Conservation (phyloP, 2,113 vertebrate genomes). For the Tapirus terrestris region DNA sequence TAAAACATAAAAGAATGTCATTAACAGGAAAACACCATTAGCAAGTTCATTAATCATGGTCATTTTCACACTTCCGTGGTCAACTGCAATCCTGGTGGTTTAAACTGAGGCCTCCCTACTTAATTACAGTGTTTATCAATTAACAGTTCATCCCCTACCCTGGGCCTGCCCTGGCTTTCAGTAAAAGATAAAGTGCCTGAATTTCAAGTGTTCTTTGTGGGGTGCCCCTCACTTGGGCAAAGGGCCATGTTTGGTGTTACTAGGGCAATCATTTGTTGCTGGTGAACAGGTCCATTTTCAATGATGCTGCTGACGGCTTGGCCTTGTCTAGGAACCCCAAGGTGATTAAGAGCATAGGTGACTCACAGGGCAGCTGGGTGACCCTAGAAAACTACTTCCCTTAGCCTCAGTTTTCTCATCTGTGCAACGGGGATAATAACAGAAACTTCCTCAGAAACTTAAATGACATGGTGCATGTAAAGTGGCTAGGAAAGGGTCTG, state of each 20-base stretch:
- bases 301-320: not conserved
- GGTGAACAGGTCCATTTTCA: not conserved
- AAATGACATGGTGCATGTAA: not conserved
- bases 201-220: not conserved
- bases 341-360: not conserved
- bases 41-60: conserved; percentile 63
- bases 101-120: not conserved
- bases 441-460: not conserved
- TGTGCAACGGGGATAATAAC: not conserved
- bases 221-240: not conserved
- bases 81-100: conserved; percentile 2
- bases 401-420: not conserved
- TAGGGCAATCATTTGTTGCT: not conserved
- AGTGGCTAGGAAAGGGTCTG: not conserved
- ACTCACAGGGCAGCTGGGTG: not conserved
- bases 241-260: not conserved
- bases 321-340: not conserved
- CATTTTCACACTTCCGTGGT: conserved; percentile 39
- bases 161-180: conserved; percentile 12
- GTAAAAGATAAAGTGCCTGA: not conserved
- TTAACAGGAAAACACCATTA: conserved; percentile 28
- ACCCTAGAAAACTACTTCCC: not conserved
- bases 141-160: not conserved
- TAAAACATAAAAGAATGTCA: conserved; percentile 5
- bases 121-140: conserved; percentile 60